Evolutionary conservation across 2,888 invertebrate species (phyloP).

Genomic region (Amphipoea lucens): DNA sequence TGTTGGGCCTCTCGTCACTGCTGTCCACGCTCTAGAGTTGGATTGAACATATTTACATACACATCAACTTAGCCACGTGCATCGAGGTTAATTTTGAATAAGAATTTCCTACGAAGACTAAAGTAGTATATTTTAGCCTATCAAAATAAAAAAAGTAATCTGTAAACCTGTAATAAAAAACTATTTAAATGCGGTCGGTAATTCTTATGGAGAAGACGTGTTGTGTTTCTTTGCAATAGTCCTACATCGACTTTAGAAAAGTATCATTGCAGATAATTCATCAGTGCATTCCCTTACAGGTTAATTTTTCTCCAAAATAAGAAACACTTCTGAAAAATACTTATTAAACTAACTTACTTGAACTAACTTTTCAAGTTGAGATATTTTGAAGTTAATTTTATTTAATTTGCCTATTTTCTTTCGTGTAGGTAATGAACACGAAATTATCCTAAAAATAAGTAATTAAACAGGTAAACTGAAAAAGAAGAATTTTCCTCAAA

Average conservation of each 20-base stretch:
- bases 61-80: conserved; percentile 53
- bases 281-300: neutral
- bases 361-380: neutral
- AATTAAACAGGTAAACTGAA: neutral
- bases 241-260: neutral
- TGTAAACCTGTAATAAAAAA: neutral
- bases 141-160: neutral
- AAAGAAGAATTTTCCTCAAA: neutral
- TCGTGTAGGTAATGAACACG: neutral
- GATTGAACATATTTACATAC: conserved; percentile 71
- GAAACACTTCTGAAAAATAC: neutral
- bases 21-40: conserved; percentile 84
- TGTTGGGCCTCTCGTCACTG: conserved; percentile 84
- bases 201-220: neutral
- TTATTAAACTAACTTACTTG: neutral
- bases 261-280: neutral
- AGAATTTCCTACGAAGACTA: neutral
- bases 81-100: no score
- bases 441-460: neutral
- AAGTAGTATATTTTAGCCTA: neutral
- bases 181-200: neutral
- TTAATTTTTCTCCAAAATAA: neutral
- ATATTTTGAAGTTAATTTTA: neutral
- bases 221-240: neutral
- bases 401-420: neutral